Base-by-base conservation (phyloP, 2,888 invertebrate genomes). In the Clitarchus hookeri region DNA sequence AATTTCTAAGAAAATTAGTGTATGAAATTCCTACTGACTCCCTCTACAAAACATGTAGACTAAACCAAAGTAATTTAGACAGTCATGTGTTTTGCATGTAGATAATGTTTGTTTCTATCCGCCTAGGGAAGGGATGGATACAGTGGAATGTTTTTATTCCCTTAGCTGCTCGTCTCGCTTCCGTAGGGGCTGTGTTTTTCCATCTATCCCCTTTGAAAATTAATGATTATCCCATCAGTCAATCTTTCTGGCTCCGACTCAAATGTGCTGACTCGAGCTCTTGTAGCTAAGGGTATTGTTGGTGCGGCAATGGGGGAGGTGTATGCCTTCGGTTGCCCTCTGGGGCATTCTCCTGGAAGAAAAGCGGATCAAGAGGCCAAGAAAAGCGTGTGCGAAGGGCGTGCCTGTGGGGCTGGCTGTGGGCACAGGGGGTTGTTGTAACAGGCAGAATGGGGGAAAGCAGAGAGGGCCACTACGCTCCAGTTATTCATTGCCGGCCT, bases 211-310 rank as follows among this genome's bases (percentile, higher is more conserved):
- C 19, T 65, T 19, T 65, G 65, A n/a, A 65, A 65, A 65, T 65
- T 65, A 23, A 65, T 65, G 65, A 65, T 65, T n/a, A 65, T n/a
- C 65, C n/a, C 65, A 65, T 65, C 65, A 65, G 65, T 65, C 65
- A 65, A 19, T 65, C n/a, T 65, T n/a, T 19, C 65, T n/a, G 65
- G 19, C 65, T 16, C 3, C 19, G 8, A 1, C 23, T 23, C 65
- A n/a, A 65, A n/a, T 65, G 65, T n/a, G 65, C n/a, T n/a, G 19
- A n/a, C 65, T 65, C 8, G 65, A 9, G 8, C 19, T 65, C 65
- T 19, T 19, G 13, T n/a, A 8, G 8, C 8, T n/a, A 2, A 12
- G 65, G 23, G 19, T 6, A n/a, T 65, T 65, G 0, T 65, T 65
- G 65, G 13, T n/a, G 11, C 65, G 23, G n/a, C 65, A 16, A 23